Base-by-base conservation (phyloP, 2,113 vertebrate genomes). In the Oryzias curvinotus region DNA sequence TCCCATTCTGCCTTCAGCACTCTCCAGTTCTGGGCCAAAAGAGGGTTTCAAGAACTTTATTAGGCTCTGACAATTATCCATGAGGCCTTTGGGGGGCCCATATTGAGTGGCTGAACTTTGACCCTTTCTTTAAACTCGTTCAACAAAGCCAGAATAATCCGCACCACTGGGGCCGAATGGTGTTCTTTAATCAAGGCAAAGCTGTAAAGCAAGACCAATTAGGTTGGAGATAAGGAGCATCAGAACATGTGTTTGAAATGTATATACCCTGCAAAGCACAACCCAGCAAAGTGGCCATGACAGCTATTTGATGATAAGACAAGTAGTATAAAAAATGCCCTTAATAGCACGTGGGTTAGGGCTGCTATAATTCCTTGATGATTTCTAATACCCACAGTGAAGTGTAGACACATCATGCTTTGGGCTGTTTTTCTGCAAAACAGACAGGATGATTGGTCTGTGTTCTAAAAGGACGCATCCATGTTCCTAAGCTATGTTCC, bases 31-130 rank as follows among this genome's bases (percentile, higher is more conserved):
- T 70, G 65, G 72, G 66, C 41, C 4, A 70, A 64, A 71, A 85
- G 52, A 82, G 56, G 71, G 59, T 67, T 46, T 66, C 72, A 54
- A 56, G 75, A 86, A 85, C 84, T 90, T 88, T 88, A 93, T 91
- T 90, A 92, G 88, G 73, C 80, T 76, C 79, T 72, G 81, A 76
- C 91, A 92, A 91, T 91, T 92, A 92, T 90, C 89, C 87, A 88
- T 48, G 69, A 76, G 82, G 74, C 87, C 84, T 88, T 82, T 66
- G 36, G 62, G 88, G 80, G 85, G 83, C 82, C 82, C 78, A 88
- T 90, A 91, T 91, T 90, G 92, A 88, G 85, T 80, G 63, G 62
- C 62, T 82, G 91, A 83, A 87, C 92, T 91, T 83, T 90, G 90
- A 90, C 89, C 90, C 71, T 84, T 67, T 77, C 88, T 77, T 85